Percentiles rank a stretch among this genome's conserved stretches.
Evolutionary conservation across 2,797 vertebrate genomes (phyloP).

Genomic region (Aulostomus chinensis): DNA sequence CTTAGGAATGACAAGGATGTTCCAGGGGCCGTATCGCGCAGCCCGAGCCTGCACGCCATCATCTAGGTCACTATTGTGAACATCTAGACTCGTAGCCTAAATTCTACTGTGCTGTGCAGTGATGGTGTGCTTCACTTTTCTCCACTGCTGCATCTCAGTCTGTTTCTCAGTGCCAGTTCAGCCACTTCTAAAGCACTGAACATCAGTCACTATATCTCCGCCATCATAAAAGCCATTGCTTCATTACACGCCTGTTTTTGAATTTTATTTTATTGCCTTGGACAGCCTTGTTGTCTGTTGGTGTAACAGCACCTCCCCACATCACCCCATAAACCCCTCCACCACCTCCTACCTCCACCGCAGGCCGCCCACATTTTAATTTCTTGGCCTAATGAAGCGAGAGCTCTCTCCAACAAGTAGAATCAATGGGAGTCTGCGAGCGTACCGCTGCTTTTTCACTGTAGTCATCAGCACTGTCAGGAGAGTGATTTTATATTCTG

Average conservation of each 20-base stretch:
- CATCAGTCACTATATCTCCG: slow-evolving; percentile 30
- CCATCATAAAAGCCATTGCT: slow-evolving; percentile 44
- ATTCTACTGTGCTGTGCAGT: no score
- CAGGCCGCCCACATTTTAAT: slow-evolving; percentile 78
- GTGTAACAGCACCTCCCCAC: slow-evolving; percentile 36
- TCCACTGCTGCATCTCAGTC: no score
- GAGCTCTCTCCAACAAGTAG: slow-evolving; percentile 49
- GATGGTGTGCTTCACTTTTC: no score
- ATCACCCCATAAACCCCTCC: slow-evolving; percentile 32
- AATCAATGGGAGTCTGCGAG: slow-evolving; percentile 67
- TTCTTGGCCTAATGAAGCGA: slow-evolving; percentile 85
- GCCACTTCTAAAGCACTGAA: slow-evolving; percentile 25
- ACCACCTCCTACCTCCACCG: slow-evolving; percentile 39
- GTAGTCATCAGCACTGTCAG: slow-evolving; percentile 51
- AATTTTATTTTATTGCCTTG: slow-evolving; percentile 28
- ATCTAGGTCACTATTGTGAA: no score
- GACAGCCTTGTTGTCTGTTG: slow-evolving; percentile 42
- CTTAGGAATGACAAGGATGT: no score
- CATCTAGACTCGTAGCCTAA: no score
- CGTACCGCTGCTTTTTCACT: slow-evolving; percentile 39
- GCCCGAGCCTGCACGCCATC: no score
- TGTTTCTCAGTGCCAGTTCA: slow-evolving; percentile 12
- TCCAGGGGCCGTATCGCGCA: no score
- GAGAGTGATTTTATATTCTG: slow-evolving; percentile 31
- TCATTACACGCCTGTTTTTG: slow-evolving; percentile 34